phyloP scores from a whole-genome alignment of 1,140 invertebrate species.

The Zaprionus taronus region DNA sequence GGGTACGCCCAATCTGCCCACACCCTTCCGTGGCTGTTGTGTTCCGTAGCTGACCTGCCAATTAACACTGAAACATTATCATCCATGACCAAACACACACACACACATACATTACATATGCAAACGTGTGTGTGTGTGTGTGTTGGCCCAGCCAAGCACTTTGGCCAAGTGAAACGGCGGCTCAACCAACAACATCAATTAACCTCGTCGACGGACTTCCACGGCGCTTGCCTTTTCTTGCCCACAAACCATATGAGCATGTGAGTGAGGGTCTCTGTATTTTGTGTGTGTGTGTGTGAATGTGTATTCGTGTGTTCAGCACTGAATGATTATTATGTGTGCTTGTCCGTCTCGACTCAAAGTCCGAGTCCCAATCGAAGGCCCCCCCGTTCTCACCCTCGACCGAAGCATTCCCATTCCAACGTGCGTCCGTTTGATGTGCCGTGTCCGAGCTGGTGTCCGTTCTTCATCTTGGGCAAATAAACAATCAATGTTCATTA shows the following conservation, averaged over 20 bases:
- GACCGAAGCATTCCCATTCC: neutral
- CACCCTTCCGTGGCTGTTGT: neutral
- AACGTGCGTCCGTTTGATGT: slow-evolving; percentile 6
- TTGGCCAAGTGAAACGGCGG: slow-evolving; percentile 40
- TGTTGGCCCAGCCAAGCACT: slow-evolving; percentile 33
- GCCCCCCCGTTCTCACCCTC: neutral
- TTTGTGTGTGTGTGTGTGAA: neutral
- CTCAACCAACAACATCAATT: slow-evolving; percentile 62
- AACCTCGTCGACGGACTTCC: slow-evolving; percentile 44
- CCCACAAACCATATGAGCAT: slow-evolving; percentile 6
- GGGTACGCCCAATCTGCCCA: neutral
- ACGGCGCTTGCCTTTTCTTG: slow-evolving; percentile 21
- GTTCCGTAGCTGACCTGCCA: slow-evolving; percentile 29
- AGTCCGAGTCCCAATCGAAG: slow-evolving; percentile 6
- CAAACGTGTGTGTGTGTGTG: slow-evolving; percentile 1
- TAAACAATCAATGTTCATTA: slow-evolving; percentile 81
- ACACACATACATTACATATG: neutral
- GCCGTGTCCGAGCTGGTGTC: slow-evolving; percentile 35
- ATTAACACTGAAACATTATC: slow-evolving; percentile 54
- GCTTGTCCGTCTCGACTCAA: slow-evolving; percentile 6
- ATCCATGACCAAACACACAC: slow-evolving; percentile 25
- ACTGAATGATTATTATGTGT: slow-evolving; percentile 34
- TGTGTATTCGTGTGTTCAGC: slow-evolving; percentile 6
- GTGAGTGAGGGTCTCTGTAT: slow-evolving; percentile 1
- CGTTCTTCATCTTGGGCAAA: slow-evolving; percentile 64